Base-by-base conservation (phyloP, 2,113 vertebrate genomes). In the Nibea albiflora region DNA sequence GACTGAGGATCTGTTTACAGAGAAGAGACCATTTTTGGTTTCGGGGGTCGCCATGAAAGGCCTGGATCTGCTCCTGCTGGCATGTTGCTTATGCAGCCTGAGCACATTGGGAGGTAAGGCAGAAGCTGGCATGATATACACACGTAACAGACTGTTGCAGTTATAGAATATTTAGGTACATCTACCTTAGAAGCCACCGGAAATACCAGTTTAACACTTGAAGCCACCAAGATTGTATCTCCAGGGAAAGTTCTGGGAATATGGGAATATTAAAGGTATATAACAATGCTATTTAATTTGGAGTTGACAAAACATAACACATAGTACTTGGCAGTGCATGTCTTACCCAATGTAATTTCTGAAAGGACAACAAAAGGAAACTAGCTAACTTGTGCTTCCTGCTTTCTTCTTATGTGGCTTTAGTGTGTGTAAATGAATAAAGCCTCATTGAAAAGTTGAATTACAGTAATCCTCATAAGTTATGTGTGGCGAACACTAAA, bases 31-130 rank as follows among this genome's bases (percentile, higher is more conserved):
- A 44, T 62, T 80, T 46, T 63, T 52, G 60, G 7, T 52, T 54
- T 60, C 1, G 17, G 31, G 19, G 54, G 60, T 80, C 61, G 53
- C 64, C 24, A 95, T 95, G 95, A 95, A 83, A 71, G 71, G 73
- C 54, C 52, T 70, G 58, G 85, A 89, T 69, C 62, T 91, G 67
- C 1, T 95, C 57, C 71, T 94, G 70, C 11, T 94, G 61, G 73
- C 78, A 3, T 92, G 89, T 78, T 93, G 87, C 68, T 22, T 95
- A 5, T 89, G 72, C 67, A 76, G 88, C 81, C 81, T 94, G 73
- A 81, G 75, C 57, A 67, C 70, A 20, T 5, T 86, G 47, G 92
- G 87, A 92, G 94, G 95, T 96, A 95, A 95, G 94, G 1, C 44
- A 46, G 19, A 17, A 63, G 24, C 57, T 74, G 53, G 52, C 73